Evolutionary conservation across 2,888 invertebrate species (phyloP), one percentile per base, ranked within the genome.

Genomic region (Caenorhabditis angaria): DNA sequence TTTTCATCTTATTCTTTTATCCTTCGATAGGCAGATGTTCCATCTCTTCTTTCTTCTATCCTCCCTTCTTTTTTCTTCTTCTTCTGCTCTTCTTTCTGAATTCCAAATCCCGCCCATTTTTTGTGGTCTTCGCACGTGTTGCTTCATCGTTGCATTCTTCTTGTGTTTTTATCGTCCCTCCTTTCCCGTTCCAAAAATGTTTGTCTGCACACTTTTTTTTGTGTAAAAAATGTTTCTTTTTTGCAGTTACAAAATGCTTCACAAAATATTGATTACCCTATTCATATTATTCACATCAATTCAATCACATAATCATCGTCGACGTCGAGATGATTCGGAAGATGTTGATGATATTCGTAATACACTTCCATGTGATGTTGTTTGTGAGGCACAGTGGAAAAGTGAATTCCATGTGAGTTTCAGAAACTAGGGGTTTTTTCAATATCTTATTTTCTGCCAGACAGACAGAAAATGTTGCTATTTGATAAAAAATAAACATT

Each of bases 331-430:
- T 18, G 2, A 41, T 41, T 41, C 50, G 22, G 50, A 50, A 22
- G 50, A 50, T 22, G 4, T 8, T 22, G 50, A 50, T 18, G 41
- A 41, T 41, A 14, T 41, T 41, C 18, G 2, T 18, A 41, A 5
- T 22, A 20, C 50, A 56, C 25, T 59, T 58, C 1, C 76, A 10
- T 78, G 78, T 50, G 74, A 74, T 53, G 56, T 78, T 3, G 67
- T 76, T 2, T 78, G 78, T 60, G 74, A 78, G 53, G 78, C 60
- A 50, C 78, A 78, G 35, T 78, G 78, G 78, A 78, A 78, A 47
- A 74, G 65, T 41, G 78, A 78, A 59, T 78, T 76, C 50, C 71
- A 76, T 60, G 78, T 76, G n/a, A 70, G 63, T 53, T 6, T 51
- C 20, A 10, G 8, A 25, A 64, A 2, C 50, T 48, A 10, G 10